phyloP scores from a whole-genome alignment of 2,113 vertebrate species.

The Leptosomus discolor region DNA sequence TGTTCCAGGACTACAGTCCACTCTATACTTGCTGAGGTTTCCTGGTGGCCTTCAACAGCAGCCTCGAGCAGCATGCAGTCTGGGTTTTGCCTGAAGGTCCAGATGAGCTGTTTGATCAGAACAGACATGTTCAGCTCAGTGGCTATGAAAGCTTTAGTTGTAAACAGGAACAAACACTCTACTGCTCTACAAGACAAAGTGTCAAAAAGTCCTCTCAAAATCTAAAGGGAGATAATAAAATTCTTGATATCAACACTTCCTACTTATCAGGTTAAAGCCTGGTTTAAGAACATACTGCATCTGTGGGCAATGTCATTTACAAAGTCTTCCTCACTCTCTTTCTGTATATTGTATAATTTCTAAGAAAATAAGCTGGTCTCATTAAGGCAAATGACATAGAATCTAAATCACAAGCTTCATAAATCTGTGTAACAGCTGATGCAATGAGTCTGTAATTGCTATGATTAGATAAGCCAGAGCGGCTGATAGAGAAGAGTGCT shows the following conservation, averaged over 20 bases:
- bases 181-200: background rate
- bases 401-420: background rate
- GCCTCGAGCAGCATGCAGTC: background rate
- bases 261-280: background rate
- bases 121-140: background rate
- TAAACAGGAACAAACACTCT: background rate
- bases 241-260: background rate
- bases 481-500: conserved; percentile 31
- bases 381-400: background rate
- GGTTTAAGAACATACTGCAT: background rate
- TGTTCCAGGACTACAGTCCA: background rate
- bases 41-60: background rate
- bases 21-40: background rate
- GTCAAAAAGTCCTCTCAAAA: background rate
- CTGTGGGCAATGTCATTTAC: background rate
- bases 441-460: conserved; percentile 60
- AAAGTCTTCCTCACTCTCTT: background rate
- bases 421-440: conserved; percentile 41
- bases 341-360: background rate
- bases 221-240: background rate
- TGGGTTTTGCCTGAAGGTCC: background rate
- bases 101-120: background rate
- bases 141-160: background rate
- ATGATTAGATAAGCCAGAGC: conserved; percentile 25
- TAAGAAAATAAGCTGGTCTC: background rate